phyloP scores from a whole-genome alignment of 2,888 invertebrate species.

The Graphium colonna region DNA sequence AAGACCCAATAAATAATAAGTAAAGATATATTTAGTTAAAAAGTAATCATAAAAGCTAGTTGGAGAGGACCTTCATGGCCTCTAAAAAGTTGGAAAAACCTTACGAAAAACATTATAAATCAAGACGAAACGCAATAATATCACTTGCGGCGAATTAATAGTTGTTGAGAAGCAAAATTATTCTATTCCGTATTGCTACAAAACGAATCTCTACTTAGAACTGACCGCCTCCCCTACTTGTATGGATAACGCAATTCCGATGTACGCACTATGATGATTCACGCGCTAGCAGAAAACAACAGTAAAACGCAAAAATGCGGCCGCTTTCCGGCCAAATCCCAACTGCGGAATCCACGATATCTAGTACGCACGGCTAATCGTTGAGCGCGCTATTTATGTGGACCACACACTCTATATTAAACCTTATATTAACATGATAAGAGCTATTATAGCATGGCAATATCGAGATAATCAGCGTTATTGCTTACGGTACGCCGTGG shows the following conservation, averaged over 20 bases:
- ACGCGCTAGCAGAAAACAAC: slow-evolving; percentile 34
- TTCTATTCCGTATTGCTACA: too few relatives aligned
- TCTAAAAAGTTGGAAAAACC: background rate
- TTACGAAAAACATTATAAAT: background rate
- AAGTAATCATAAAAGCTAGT: too few relatives aligned
- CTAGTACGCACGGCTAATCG: slow-evolving; percentile 22
- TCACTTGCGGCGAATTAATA: too few relatives aligned
- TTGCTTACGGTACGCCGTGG: slow-evolving; percentile 15
- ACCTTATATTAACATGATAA: background rate
- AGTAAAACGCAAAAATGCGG: slow-evolving; percentile 40
- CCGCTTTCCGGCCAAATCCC: slow-evolving; percentile 44
- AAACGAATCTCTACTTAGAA: too few relatives aligned
- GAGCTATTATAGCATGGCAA: background rate
- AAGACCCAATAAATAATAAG: background rate
- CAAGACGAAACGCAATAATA: too few relatives aligned
- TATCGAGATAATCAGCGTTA: slow-evolving; percentile 18
- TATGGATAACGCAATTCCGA: background rate
- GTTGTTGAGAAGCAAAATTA: too few relatives aligned
- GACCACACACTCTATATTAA: background rate
- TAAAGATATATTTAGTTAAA: too few relatives aligned
- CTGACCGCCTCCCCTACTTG: too few relatives aligned
- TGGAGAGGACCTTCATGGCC: too few relatives aligned
- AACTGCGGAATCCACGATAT: slow-evolving; percentile 27
- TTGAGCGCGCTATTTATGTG: background rate
- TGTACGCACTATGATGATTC: slow-evolving; percentile 17